A percentile compares a stretch with the other conserved stretches of the same genome.
Evolutionary conservation across 2,113 vertebrate species (phyloP).

Genomic region (Rhea pennata): DNA sequence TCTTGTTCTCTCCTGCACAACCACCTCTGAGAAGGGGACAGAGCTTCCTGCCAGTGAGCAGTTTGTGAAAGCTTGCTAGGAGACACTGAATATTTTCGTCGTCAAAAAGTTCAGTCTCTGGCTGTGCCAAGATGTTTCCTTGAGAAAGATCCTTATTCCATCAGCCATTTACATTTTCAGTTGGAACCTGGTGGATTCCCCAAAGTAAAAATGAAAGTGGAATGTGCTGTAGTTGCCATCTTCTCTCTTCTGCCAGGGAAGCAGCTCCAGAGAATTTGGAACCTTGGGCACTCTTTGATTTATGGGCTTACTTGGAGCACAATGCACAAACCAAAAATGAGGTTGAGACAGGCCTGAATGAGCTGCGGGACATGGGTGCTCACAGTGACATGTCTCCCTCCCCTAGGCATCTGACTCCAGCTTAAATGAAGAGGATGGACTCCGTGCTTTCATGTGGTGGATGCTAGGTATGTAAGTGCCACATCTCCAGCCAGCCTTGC

Average conservation of each 20-base stretch:
- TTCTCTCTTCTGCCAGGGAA: neutral
- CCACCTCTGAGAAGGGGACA: neutral
- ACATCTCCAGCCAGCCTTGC: neutral
- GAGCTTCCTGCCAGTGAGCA: neutral
- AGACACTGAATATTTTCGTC: fast-evolving
- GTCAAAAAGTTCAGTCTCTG: fast-evolving
- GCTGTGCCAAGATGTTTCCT: neutral
- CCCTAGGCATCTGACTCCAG: conserved; percentile 80
- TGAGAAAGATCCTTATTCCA: neutral
- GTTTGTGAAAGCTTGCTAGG: too few relatives aligned
- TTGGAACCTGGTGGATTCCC: neutral
- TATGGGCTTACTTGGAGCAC: neutral
- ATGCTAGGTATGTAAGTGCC: conserved; percentile 83
- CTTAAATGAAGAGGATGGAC: conserved; percentile 76
- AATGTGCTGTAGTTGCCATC: neutral
- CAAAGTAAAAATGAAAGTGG: neutral
- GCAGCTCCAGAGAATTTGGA: neutral
- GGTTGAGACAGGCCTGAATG: neutral
- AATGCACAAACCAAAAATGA: neutral
- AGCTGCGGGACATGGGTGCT: neutral
- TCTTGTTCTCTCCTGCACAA: neutral
- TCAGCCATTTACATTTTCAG: fast-evolving
- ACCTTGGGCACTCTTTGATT: neutral
- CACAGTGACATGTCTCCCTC: neutral
- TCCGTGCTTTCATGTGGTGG: conserved; percentile 88